Base-by-base conservation (phyloP, 2,113 vertebrate species). In the Oryzias curvinotus region DNA sequence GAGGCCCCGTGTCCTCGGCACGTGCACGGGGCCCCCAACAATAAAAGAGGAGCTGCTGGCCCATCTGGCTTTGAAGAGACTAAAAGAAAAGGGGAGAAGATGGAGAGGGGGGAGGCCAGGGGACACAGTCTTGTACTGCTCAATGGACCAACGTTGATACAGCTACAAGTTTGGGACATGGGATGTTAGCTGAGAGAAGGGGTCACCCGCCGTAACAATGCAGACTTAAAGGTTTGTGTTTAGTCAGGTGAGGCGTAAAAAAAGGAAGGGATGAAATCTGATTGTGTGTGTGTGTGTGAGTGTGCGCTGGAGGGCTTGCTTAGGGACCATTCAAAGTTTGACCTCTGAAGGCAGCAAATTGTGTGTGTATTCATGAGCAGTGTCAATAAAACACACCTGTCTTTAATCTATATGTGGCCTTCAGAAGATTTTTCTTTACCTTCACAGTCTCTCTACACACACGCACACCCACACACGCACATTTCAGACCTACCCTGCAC, bases 1-100 rank as follows among this genome's bases (percentile, higher is more conserved):
- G 77, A 88, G 87, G 85, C 85, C 87, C 84, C 47, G 82, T 86
- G 87, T 90, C 85, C 84, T 81, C 84, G 90, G 88, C 91, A 92
- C 91, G 91, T 91, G 90, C 85, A 83, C 71, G 56, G 44, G 58
- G 78, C 73, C 85, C 87, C 48, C 53, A 0, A 65, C 74, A 84
- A 88, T 75, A 88, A 86, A 78, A 57, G 19, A 77, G 65, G 74
- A 58, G 53, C 7, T 61, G 82, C 81, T 5, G 62, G 82, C 82
- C 87, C 89, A 89, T 91, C 90, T 91, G 88, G 86, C 84, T 85
- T 78, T 75, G 57, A 54, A 65, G 74, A 28, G 19, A 59, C 56
- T 25, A 57, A 56, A 53, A 68, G 57, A 65, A 53, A 72, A 56
- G 71, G 54, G 52, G 19, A 41, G 15, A 15, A 5, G 68, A 23